These are phyloP conservation scores for Ophonus ardosiacus DNA, from an alignment of 2,888 invertebrate species.

Conservation along the genomic window DNA sequence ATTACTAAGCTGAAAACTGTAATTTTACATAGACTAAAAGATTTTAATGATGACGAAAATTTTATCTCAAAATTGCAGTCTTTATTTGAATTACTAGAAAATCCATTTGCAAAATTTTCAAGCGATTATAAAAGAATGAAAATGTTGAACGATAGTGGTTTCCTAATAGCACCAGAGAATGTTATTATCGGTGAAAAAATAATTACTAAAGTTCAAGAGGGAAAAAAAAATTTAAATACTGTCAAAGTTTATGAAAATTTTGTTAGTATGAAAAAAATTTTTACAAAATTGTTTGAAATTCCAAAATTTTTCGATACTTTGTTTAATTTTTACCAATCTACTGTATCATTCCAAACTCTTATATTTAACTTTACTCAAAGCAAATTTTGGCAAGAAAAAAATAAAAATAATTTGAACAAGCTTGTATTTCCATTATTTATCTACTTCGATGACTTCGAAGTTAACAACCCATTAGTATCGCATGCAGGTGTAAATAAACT, in stretches of 20 bases:
- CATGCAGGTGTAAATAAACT: conserved; percentile 64
- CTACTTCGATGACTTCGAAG: conserved; percentile 63
- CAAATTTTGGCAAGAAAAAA: conserved; percentile 5
- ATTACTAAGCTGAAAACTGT: background rate
- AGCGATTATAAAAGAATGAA: background rate
- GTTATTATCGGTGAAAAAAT: conserved; percentile 1
- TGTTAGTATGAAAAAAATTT: background rate
- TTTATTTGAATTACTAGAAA: background rate
- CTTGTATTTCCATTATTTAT: conserved; percentile 8
- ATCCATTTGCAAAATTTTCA: background rate
- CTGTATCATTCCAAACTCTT: no score
- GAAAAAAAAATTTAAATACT: conserved; percentile 1
- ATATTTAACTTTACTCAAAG: background rate
- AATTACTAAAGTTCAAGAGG: background rate
- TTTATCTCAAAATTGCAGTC: background rate
- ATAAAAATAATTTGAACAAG: background rate
- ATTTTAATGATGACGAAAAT: background rate
- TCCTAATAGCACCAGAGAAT: conserved; percentile 4
- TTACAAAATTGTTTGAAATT: background rate
- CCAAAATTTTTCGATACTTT: background rate
- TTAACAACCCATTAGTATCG: conserved; percentile 63
- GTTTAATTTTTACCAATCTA: no score
- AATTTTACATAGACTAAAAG: background rate
- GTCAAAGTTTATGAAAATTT: background rate
- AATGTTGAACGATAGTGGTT: background rate